Conservation (phyloP, 1,140 invertebrate species). For the Coenobita brevimanus region DNA sequence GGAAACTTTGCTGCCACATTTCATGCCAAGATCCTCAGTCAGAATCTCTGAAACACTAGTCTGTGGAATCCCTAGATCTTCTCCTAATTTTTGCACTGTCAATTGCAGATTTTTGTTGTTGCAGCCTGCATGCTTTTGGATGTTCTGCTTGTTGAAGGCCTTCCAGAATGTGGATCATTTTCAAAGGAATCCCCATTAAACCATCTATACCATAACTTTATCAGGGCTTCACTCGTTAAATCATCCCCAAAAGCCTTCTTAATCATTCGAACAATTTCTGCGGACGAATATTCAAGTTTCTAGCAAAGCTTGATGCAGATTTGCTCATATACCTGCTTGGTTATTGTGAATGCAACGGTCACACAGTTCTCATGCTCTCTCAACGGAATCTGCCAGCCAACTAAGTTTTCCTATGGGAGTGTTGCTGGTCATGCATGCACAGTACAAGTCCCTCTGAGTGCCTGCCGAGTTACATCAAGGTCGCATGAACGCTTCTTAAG, state of each 20-base stretch:
- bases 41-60: too few species aligned
- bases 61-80: too few species aligned
- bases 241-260: slow-evolving; percentile 8
- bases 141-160: too few species aligned
- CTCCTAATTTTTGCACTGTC: too few species aligned
- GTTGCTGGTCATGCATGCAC: too few species aligned
- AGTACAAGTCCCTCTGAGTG: background rate
- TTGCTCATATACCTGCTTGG: background rate
- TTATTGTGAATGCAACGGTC: slow-evolving; percentile 32
- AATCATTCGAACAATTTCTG: background rate
- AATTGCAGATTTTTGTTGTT: background rate
- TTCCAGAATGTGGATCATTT: slow-evolving; percentile 20
- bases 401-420: background rate
- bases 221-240: slow-evolving; percentile 15
- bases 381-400: slow-evolving; percentile 5
- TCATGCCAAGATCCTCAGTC: slow-evolving; percentile 9
- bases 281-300: slow-evolving; percentile 17
- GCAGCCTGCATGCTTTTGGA: background rate
- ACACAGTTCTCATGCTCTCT: slow-evolving; percentile 17
- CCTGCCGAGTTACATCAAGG: background rate
- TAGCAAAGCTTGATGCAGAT: slow-evolving; percentile 22
- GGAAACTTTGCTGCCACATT: background rate
- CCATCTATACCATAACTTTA: background rate
- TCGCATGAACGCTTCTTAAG: background rate
- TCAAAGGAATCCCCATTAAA: background rate